These are phyloP conservation scores for Watsonalla binaria DNA, from an alignment of 2,888 invertebrate species.

Conservation along the genomic window DNA sequence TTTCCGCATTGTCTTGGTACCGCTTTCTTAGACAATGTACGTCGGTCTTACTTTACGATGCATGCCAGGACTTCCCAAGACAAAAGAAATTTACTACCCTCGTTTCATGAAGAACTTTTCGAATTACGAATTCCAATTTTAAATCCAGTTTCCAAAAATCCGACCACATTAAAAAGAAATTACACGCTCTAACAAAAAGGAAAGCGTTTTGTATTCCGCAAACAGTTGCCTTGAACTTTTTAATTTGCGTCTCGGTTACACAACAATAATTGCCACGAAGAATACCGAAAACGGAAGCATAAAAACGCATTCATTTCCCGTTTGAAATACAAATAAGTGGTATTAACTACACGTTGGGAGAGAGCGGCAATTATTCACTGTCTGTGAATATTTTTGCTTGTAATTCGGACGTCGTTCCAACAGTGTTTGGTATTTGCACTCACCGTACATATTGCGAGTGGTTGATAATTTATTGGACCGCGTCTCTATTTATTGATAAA, in stretches of 20 bases:
- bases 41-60: no score
- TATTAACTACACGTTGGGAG: conserved; percentile 54
- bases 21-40: no score
- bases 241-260: conserved; percentile 10
- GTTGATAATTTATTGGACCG: conserved; percentile 54
- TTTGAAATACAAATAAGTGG: conserved; percentile 52
- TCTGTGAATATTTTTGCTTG: conserved; percentile 53
- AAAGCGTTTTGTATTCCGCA: conserved; percentile 11
- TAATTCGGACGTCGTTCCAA: conserved; percentile 44
- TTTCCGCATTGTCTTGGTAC: no score
- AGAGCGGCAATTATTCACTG: conserved; percentile 61
- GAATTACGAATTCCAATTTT: neutral
- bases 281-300: conserved; percentile 15
- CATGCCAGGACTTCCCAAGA: no score
- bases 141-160: neutral
- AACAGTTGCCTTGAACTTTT: conserved; percentile 9
- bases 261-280: conserved; percentile 5
- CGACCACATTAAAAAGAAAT: conserved; percentile 6
- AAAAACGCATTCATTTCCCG: conserved; percentile 8
- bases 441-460: conserved; percentile 43
- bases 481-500: conserved; percentile 59
- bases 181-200: neutral
- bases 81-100: no score
- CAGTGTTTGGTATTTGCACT: conserved; percentile 41
- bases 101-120: neutral